Percentiles rank a stretch among this genome's conserved stretches.
Evolutionary conservation across 2,888 invertebrate genomes (phyloP).

Genomic region (Caenorhabditis macrosperma): DNA sequence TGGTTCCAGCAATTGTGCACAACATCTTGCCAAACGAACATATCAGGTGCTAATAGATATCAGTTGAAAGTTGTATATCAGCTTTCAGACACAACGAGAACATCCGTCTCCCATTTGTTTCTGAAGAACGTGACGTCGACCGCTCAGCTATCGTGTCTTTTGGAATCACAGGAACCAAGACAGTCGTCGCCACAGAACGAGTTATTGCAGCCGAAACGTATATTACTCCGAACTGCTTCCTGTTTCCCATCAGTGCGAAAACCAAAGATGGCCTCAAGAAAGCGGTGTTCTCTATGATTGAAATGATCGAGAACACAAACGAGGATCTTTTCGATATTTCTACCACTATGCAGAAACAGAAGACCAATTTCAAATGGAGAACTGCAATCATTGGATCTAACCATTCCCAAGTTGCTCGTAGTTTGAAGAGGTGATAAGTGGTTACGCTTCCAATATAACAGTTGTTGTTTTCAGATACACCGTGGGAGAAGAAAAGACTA

Average conservation of each 20-base stretch:
- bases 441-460: not conserved
- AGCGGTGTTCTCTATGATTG: conserved; percentile 18
- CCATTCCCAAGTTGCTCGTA: conserved; percentile 43
- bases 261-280: conserved; percentile 55
- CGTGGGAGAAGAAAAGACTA: conserved; percentile 8
- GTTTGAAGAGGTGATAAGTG: conserved; percentile 24
- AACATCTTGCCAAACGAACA: conserved; percentile 61
- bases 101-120: conserved; percentile 59
- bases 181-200: conserved; percentile 49
- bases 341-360: conserved; percentile 56
- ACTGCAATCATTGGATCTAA: conserved; percentile 49
- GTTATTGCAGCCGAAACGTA: not conserved
- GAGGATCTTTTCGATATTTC: conserved; percentile 60
- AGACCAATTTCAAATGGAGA: conserved; percentile 60
- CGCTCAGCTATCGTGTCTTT: conserved; percentile 62
- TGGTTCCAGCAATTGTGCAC: conserved; percentile 59
- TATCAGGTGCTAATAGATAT: conserved; percentile 32
- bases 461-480: conserved; percentile 21
- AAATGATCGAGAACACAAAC: conserved; percentile 53
- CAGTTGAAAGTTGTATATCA: not conserved
- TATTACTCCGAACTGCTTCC: not conserved
- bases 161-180: conserved; percentile 66
- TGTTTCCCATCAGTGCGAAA: conserved; percentile 63
- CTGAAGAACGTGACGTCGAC: conserved; percentile 54
- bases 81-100: conserved; percentile 45